These are phyloP conservation scores for Cheirogaleus major DNA, from an alignment of 2,797 vertebrate species.

Conservation along the genomic window DNA sequence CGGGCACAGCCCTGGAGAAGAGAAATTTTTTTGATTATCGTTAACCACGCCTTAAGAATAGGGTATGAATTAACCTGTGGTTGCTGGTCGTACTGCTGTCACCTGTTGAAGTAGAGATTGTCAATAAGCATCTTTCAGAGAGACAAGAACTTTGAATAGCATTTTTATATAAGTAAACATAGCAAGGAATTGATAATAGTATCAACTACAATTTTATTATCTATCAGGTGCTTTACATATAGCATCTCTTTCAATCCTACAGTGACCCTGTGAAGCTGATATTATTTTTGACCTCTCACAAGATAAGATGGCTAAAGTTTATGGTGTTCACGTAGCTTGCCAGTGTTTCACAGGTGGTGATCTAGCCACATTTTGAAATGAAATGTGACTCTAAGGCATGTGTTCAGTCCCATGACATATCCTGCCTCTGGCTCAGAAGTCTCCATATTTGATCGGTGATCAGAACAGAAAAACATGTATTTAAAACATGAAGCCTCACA, in stretches of 20 bases:
- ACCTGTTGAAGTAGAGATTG: background rate
- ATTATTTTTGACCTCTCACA: background rate
- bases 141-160: background rate
- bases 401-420: background rate
- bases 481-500: background rate
- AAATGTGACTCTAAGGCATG: background rate
- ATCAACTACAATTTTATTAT: background rate
- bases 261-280: background rate
- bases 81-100: background rate
- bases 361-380: background rate
- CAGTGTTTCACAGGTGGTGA: background rate
- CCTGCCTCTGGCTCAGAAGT: background rate
- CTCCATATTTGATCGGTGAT: background rate
- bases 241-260: background rate
- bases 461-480: background rate
- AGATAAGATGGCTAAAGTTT: background rate
- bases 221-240: background rate
- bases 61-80: background rate
- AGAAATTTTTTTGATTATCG: constrained; percentile 77
- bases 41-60: constrained; percentile 71
- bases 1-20: constrained; percentile 79
- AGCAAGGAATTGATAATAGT: background rate
- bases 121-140: constrained; percentile 22
- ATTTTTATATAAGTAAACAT: background rate
- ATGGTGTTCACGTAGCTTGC: background rate